Evolutionary conservation across 2,113 vertebrate genomes (phyloP), one percentile per base, ranked within the genome.

Genomic region (Loxodonta africana): DNA sequence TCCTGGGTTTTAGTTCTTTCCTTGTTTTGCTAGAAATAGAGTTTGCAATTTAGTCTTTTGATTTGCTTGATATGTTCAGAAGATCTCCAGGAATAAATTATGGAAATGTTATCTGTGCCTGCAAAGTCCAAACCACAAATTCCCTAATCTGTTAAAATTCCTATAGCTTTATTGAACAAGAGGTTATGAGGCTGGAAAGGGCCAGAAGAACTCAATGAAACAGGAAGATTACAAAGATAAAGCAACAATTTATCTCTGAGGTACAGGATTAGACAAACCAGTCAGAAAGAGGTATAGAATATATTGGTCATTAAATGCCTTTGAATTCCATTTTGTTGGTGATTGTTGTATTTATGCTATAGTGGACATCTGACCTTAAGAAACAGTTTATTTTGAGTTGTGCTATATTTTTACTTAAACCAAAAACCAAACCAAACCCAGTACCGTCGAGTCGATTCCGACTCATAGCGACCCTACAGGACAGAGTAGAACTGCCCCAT

Each of bases 251-350:
- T 88, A 51, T 62, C 23, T 83, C 83, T 78, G 12, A 81, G 41
- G 53, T 15, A 0, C 28, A 62, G 20, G 80, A 71, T 91, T 91
- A 33, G 18, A 48, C 7, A 87, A 60, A 33, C 9, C 14, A 91
- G 41, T 21, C 62, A 83, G 57, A 88, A 83, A 92, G 20, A 30
- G 3, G n/a, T 48, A 60, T 77, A 26, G 74, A 69, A 77, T 60
- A 65, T 69, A 67, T 57, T n/a, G 67, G 17, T 82, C 53, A 74
- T 17, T 25, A 83, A 83, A 60, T 65, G 46, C 65, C 28, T 82
- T 83, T 92, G 69, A 95, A 67, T 88, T 48, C 37, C n/a, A 57
- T 92, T 60, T 88, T 33, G 9, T 80, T 82, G 65, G 63, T 81
- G 14, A 44, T 30, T 1, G 25, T 5, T 48, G 18, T 60, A 5